Evolutionary conservation across 2,797 vertebrate genomes (phyloP), one percentile per base, ranked within the genome.

Genomic region (Spatula versicolor): DNA sequence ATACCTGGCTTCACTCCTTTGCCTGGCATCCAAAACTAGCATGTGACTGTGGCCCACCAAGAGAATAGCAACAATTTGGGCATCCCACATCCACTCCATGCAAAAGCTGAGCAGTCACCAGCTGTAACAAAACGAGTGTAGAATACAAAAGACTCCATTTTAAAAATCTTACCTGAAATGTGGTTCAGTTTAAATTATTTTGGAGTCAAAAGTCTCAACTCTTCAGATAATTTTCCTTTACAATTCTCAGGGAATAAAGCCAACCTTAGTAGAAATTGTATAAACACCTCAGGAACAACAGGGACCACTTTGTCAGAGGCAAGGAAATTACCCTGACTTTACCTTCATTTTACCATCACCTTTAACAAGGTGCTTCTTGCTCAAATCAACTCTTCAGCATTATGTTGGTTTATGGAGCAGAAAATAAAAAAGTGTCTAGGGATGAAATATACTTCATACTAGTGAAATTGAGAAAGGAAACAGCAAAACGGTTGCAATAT

Each of bases 301-400:
- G 81, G 43, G 18, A 20, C 31, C 30, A 9, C 41, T 67, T 33
- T n/a, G 21, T 39, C 55, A 92, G 35, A 72, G 30, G 77, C 21
- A 88, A 79, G 31, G 46, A 75, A 92, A 85, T 39, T 11, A 76
- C 30, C 45, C 54, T 4, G 6, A n/a, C 43, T 62, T 75, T 30
- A 50, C 88, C 35, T 81, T 74, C 69, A 8, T 39, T 52, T 92
- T 69, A 64, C 58, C 22, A 11, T 50, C 85, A 82, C 63, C 86
- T 96, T 80, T 88, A 86, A 92, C 67, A 86, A 88, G 55, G 67
- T 79, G 35, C 52, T 82, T 82, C 86, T 82, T 71, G 60, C 60
- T 75, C 84, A 43, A 23, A 31, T 84, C 81, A 68, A 60, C 91
- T n/a, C 56, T 7, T 86, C 90, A 92, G 88, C 83, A 90, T 45